These are phyloP conservation scores for Leucophora obtusa DNA, from an alignment of 2,888 invertebrate species.

Conservation along the genomic window DNA sequence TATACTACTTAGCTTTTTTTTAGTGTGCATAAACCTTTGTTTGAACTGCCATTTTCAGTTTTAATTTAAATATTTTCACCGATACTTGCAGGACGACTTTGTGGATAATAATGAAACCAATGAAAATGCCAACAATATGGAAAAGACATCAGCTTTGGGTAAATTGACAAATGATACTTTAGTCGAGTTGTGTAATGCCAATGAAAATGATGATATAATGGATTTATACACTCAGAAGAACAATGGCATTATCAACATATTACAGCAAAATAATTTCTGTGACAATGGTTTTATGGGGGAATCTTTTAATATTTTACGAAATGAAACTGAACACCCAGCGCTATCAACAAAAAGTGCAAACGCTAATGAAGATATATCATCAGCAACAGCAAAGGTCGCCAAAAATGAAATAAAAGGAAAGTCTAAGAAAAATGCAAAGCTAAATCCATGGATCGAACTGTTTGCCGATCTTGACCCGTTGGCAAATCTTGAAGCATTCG, in stretches of 20 bases:
- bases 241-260: constrained; percentile 8
- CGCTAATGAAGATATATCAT: not conserved
- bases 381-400: not conserved
- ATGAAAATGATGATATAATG: constrained; percentile 67
- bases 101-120: constrained; percentile 65
- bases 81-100: constrained; percentile 69
- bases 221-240: constrained; percentile 11
- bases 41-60: too few relatives aligned
- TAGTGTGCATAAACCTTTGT: too few relatives aligned
- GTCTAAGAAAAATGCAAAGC: constrained; percentile 57
- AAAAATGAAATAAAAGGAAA: not conserved
- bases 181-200: constrained; percentile 69
- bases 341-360: not conserved
- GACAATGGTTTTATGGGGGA: not conserved
- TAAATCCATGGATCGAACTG: constrained; percentile 73
- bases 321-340: not conserved
- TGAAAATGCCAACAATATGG: not conserved
- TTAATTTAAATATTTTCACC: not conserved
- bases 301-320: not conserved
- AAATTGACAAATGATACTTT: constrained; percentile 68
- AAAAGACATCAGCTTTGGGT: constrained; percentile 1
- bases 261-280: not conserved
- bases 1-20: too few relatives aligned
- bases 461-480: constrained; percentile 76
- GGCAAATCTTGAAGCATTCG: constrained; percentile 75